A percentile compares a stretch with the other conserved stretches of the same genome.
phyloP scores from a whole-genome alignment of 2,888 invertebrate species.

The Agrochola lychnidis region DNA sequence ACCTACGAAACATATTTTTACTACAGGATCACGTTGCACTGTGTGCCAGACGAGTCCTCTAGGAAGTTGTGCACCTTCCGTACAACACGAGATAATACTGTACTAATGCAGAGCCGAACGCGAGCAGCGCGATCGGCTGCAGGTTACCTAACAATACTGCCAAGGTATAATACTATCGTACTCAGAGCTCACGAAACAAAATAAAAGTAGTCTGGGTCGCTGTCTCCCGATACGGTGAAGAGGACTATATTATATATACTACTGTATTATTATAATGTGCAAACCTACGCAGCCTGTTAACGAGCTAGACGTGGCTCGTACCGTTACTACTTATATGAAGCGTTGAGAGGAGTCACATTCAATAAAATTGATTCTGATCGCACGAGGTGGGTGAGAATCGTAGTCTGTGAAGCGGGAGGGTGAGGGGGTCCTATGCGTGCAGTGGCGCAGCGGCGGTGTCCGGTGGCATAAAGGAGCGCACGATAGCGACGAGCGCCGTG shows the following conservation, averaged over 20 bases:
- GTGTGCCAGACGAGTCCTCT: background rate
- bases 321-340: background rate
- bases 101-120: background rate
- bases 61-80: slow-evolving; percentile 2
- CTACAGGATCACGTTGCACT: background rate
- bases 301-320: background rate
- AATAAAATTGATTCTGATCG: slow-evolving; percentile 9
- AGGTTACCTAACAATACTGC: background rate
- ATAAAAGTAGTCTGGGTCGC: background rate
- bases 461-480: slow-evolving; percentile 78
- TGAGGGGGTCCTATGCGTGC: slow-evolving; percentile 6
- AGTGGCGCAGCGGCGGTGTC: background rate
- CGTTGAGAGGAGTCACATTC: slow-evolving; percentile 16
- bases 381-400: slow-evolving; percentile 16
- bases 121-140: background rate
- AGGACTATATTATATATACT: background rate
- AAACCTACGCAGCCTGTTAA: background rate
- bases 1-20: slow-evolving; percentile 16
- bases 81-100: background rate
- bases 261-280: slow-evolving; percentile 4
- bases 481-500: slow-evolving; percentile 91
- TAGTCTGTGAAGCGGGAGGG: background rate
- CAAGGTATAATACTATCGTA: slow-evolving; percentile 6
- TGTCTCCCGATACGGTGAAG: background rate
- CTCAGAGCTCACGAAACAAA: background rate